Evolutionary conservation across 2,888 invertebrate genomes (phyloP).

Genomic region (Drosophila barbarae): DNA sequence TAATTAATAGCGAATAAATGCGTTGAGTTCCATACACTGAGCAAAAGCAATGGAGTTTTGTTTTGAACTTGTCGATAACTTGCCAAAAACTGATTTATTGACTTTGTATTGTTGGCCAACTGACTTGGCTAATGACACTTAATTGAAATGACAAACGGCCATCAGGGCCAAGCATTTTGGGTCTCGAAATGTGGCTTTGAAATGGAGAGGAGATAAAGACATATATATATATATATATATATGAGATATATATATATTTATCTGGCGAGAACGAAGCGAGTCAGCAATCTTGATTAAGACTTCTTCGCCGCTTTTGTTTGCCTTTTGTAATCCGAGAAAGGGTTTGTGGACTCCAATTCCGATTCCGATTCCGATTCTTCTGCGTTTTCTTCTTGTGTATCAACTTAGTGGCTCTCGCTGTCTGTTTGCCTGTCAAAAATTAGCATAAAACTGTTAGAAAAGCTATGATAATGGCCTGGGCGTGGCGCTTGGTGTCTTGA

Average conservation of each 20-base stretch:
- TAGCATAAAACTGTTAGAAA: constrained; percentile 72
- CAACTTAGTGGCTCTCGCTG: constrained; percentile 27
- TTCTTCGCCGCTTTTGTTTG: neutral
- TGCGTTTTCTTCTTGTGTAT: constrained; percentile 33
- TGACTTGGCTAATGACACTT: neutral
- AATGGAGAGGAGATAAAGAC: neutral
- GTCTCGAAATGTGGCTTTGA: neutral
- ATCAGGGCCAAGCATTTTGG: neutral
- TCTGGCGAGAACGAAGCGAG: neutral
- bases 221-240: neutral
- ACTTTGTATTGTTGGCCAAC: neutral
- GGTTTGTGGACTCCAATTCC: neutral
- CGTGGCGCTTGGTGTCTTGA: constrained; percentile 21
- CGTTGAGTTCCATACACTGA: constrained; percentile 30
- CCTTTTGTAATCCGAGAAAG: constrained; percentile 11
- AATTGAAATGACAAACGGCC: constrained; percentile 13
- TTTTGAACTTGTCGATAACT: neutral
- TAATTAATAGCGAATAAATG: constrained; percentile 59
- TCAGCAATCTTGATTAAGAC: constrained; percentile 11
- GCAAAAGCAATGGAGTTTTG: neutral
- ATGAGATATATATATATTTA: neutral
- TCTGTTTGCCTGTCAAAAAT: constrained; percentile 57
- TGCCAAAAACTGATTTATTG: neutral
- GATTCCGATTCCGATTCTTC: neutral
- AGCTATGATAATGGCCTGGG: constrained; percentile 28